Evolutionary conservation across 2,797 vertebrate genomes (phyloP).

Genomic region (Myoxocephalus aenaeus): DNA sequence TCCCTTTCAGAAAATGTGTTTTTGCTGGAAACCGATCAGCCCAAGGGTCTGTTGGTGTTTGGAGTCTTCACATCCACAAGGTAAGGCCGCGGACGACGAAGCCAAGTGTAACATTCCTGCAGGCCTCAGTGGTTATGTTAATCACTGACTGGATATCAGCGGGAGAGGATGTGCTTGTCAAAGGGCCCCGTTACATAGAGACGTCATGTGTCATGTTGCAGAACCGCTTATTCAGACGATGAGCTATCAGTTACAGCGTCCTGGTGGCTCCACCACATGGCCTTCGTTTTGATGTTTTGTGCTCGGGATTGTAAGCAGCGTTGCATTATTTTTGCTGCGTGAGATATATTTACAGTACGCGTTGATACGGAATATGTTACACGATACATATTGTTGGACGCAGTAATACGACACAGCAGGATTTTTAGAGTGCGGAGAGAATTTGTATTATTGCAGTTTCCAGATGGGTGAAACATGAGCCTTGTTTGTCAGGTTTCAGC

Average conservation of each 20-base stretch:
- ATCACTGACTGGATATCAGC: conserved; percentile 46
- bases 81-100: conserved; percentile 75
- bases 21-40: conserved; percentile 94
- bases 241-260: conserved; percentile 33
- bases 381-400: neutral
- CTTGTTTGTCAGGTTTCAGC: neutral
- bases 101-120: conserved; percentile 65
- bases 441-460: conserved; percentile 19
- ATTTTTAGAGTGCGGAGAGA: neutral
- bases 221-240: conserved; percentile 24
- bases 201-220: conserved; percentile 41
- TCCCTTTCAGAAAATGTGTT: conserved; percentile 92
- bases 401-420: neutral
- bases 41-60: conserved; percentile 92
- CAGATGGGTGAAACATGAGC: neutral
- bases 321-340: neutral
- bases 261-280: conserved; percentile 31
- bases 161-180: conserved; percentile 35
- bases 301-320: conserved; percentile 5
- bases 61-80: conserved; percentile 98
- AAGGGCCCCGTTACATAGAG: conserved; percentile 26
- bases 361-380: neutral
- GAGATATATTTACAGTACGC: neutral
- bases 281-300: conserved; percentile 23
- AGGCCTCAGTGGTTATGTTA: conserved; percentile 44